These are phyloP conservation scores for Gasteruption jaculator DNA, from an alignment of 2,888 invertebrate species.

Conservation along the genomic window DNA sequence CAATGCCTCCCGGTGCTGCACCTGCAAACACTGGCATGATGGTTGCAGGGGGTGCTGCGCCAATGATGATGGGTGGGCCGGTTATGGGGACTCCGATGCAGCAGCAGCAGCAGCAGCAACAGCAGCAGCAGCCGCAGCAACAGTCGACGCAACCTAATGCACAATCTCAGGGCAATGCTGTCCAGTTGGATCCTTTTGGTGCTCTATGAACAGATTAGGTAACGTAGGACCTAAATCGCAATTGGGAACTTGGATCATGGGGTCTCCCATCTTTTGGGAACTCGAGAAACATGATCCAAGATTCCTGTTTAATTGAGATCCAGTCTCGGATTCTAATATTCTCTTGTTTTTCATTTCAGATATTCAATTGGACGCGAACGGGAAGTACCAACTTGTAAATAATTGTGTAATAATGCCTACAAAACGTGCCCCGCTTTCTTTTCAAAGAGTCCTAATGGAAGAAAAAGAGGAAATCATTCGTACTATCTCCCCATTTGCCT, in stretches of 20 bases:
- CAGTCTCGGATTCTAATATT: no score
- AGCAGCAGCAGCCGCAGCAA: conserved; percentile 27
- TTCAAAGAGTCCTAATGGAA: conserved; percentile 2
- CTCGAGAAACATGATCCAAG: neutral
- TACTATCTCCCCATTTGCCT: conserved; percentile 1
- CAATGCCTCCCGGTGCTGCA: conserved; percentile 37
- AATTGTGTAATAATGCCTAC: conserved; percentile 48
- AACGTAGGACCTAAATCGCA: no score
- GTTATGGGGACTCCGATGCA: conserved; percentile 39
- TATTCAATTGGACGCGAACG: conserved; percentile 35
- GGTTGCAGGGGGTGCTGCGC: conserved; percentile 34
- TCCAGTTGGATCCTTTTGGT: conserved; percentile 57
- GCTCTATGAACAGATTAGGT: conserved; percentile 48
- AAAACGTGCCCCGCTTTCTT: conserved; percentile 18
- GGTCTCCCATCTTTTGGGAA: no score
- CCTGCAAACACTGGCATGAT: conserved; percentile 38
- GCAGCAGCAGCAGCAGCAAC: conserved; percentile 24
- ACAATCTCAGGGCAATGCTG: conserved; percentile 49
- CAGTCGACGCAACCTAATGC: conserved; percentile 39
- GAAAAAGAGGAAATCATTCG: neutral
- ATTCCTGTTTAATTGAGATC: no score
- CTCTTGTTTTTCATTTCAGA: conserved; percentile 39
- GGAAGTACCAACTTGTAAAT: conserved; percentile 41
- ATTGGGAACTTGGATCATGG: neutral
- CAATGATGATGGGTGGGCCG: conserved; percentile 38